Evolutionary conservation across 2,888 invertebrate genomes (phyloP), one percentile per base, ranked within the genome.

Genomic region (Aphidius colemani): DNA sequence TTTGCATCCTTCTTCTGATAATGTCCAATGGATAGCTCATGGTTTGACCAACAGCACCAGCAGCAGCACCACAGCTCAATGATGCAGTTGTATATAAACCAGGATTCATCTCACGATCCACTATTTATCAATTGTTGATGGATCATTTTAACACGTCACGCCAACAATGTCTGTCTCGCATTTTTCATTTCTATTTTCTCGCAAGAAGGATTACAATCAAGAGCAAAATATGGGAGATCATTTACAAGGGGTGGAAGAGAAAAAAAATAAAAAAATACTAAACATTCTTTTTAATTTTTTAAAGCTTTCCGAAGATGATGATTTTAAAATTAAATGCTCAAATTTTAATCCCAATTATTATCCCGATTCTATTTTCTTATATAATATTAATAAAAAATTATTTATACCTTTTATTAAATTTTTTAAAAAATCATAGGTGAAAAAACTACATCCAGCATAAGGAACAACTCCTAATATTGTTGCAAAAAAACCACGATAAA

Each of bases 21-120:
- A 97, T 96, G 84, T 97, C 97, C 65, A 99, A 86, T 9, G 99
- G 99, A 85, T 99, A 99, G 68, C 96, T 96, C 40, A 94, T 89
- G 0, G 95, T 92, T 85, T 99, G 99, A 0, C 97, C 97, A 30
- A 96, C 86, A 74, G 95, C 88, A 41, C 99, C 99, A 44, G 98
- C 97, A 41, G 89, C 80, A 44, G 96, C 98, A 30, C 98, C 98
- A 82, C 93, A 95, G 65, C 86, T 78, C 77, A 98, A 84, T 72
- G 92, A 88, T 65, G 88, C 86, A 39, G 90, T 70, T 50, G 90
- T 86, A 18, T 73, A 67, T 18, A 82, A 68, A 64, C 75, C 80
- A 66, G 82, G 78, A 66, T 76, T 78, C 66, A 74, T 67, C 8
- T 65, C 72, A 67, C 78, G 77, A 70, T 82, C 73, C 64, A 72